phyloP scores from a whole-genome alignment of 2,888 invertebrate genomes.

The Plagodis pulveraria region DNA sequence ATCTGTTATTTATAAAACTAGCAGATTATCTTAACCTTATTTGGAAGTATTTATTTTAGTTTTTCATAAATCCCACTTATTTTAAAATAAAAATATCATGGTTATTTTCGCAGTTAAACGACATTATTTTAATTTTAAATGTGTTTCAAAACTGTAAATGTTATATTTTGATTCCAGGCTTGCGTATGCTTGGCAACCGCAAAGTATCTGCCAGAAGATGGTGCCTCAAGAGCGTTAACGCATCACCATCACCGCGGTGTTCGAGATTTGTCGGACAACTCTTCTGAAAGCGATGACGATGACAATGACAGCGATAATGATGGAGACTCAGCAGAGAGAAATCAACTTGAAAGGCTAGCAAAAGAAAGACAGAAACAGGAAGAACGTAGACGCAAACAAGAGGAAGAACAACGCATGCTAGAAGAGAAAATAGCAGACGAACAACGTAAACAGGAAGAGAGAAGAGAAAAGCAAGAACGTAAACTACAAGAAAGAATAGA shows the following conservation, averaged over 20 bases:
- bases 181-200: constrained; percentile 70
- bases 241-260: constrained; percentile 53
- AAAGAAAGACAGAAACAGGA: constrained; percentile 52
- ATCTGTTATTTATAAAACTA: too few relatives aligned
- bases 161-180: constrained; percentile 57
- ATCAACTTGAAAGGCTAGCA: constrained; percentile 50
- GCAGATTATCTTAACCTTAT: too few relatives aligned
- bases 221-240: constrained; percentile 49
- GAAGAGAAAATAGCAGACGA: constrained; percentile 42
- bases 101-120: too few relatives aligned
- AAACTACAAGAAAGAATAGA: constrained; percentile 41
- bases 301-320: constrained; percentile 46
- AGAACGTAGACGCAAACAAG: constrained; percentile 40
- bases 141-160: background rate
- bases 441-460: constrained; percentile 47
- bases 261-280: constrained; percentile 55
- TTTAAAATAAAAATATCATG: too few relatives aligned
- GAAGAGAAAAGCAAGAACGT: constrained; percentile 42
- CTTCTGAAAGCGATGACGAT: constrained; percentile 48
- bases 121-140: too few relatives aligned
- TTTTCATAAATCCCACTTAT: too few relatives aligned
- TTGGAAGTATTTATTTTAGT: too few relatives aligned
- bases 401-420: constrained; percentile 45
- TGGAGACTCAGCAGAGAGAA: constrained; percentile 48
- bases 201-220: constrained; percentile 74